phyloP scores from a whole-genome alignment of 2,888 invertebrate genomes.

The Temnothorax rugatulus region DNA sequence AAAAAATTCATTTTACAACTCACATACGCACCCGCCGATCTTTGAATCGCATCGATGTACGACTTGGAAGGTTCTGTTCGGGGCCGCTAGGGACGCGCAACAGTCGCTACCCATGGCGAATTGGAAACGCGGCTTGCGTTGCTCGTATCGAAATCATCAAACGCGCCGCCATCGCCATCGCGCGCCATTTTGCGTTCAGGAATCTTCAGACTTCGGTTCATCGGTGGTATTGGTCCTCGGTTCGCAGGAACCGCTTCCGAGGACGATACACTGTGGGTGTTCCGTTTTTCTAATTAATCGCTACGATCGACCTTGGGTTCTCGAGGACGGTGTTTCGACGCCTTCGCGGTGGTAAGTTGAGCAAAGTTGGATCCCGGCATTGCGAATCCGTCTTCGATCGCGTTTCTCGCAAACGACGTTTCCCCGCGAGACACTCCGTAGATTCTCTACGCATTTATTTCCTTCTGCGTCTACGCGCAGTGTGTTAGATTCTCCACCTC shows the following conservation, averaged over 20 bases:
- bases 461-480: no score
- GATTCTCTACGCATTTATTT: no score
- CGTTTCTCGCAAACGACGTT: not conserved
- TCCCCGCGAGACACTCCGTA: no score
- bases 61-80: no score
- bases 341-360: not conserved
- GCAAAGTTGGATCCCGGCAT: not conserved
- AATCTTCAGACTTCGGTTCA: not conserved
- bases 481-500: no score
- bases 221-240: not conserved
- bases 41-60: no score
- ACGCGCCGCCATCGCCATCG: not conserved
- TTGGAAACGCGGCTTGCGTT: not conserved
- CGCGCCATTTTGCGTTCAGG: not conserved
- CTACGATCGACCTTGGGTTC: not conserved
- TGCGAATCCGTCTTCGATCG: not conserved
- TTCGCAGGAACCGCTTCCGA: not conserved
- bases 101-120: no score
- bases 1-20: no score
- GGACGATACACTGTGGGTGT: no score
- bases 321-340: not conserved
- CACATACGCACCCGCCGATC: no score
- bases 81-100: no score
- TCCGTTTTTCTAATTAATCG: not conserved
- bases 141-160: no score